These are phyloP conservation scores for Globodera ellingtonae DNA, from an alignment of 1,140 invertebrate species.

Conservation along the genomic window DNA sequence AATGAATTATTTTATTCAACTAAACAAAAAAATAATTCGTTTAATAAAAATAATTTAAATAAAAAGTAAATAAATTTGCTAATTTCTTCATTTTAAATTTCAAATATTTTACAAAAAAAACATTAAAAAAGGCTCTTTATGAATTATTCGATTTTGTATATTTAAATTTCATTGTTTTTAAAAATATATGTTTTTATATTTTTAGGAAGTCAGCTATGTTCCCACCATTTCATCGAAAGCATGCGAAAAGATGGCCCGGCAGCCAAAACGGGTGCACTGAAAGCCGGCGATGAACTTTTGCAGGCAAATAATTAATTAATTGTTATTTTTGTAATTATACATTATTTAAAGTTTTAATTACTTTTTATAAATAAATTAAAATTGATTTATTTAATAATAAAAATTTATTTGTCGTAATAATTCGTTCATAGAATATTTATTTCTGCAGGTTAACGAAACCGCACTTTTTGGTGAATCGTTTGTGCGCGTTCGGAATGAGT, in stretches of 20 bases:
- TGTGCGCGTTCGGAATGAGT: conserved; percentile 58
- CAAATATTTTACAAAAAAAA: too few relatives aligned
- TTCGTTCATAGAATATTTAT: too few relatives aligned
- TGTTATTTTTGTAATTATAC: too few relatives aligned
- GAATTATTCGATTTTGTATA: not conserved
- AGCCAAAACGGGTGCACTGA: conserved; percentile 78
- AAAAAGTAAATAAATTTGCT: not conserved
- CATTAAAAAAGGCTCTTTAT: not conserved
- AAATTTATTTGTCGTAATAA: too few relatives aligned
- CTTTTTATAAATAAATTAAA: too few relatives aligned
- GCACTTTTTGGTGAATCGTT: conserved; percentile 78
- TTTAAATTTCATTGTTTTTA: conserved; percentile 70
- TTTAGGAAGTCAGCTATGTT: conserved; percentile 63
- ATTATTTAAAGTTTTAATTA: too few relatives aligned
- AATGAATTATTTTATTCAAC: too few relatives aligned
- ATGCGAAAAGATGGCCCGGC: conserved; percentile 91
- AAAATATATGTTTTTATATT: conserved; percentile 68
- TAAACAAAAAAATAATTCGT: too few relatives aligned
- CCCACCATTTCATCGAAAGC: conserved; percentile 89
- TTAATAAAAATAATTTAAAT: not conserved
- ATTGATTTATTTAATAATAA: too few relatives aligned
- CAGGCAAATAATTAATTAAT: conserved; percentile 69
- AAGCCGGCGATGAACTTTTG: conserved; percentile 85
- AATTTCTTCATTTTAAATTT: too few relatives aligned
- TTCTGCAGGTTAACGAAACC: conserved; percentile 83